A percentile compares a stretch with the other conserved stretches of the same genome.
Evolutionary conservation across 2,888 invertebrate species (phyloP).

Genomic region (Polydrusus cervinus): DNA sequence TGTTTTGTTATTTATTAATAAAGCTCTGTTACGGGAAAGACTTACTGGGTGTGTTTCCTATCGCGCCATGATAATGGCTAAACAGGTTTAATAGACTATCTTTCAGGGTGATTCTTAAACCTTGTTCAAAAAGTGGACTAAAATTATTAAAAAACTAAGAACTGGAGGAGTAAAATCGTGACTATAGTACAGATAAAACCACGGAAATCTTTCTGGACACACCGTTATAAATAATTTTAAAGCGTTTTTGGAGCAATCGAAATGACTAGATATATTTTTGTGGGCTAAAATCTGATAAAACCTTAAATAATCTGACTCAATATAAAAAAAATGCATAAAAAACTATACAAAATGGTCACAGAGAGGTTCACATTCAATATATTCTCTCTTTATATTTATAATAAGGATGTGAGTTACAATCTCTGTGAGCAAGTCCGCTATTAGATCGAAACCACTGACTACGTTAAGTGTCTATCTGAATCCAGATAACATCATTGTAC

Average conservation of each 20-base stretch:
- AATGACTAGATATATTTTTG: slow-evolving; percentile 46
- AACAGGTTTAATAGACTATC: too few relatives aligned
- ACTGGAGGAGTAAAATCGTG: not conserved
- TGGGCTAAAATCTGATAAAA: slow-evolving; percentile 29
- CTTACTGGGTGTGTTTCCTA: too few relatives aligned
- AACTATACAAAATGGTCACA: slow-evolving; percentile 64
- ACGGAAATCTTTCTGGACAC: not conserved
- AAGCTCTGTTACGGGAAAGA: too few relatives aligned
- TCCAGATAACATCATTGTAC: slow-evolving; percentile 28
- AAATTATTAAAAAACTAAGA: too few relatives aligned
- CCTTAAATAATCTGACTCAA: slow-evolving; percentile 37
- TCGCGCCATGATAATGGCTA: too few relatives aligned
- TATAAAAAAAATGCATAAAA: slow-evolving; percentile 61
- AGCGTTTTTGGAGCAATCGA: not conserved
- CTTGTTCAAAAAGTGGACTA: too few relatives aligned
- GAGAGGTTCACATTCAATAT: slow-evolving; percentile 62
- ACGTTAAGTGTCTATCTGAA: slow-evolving; percentile 31
- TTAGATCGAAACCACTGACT: slow-evolving; percentile 52
- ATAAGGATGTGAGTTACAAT: slow-evolving; percentile 61
- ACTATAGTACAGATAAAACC: not conserved
- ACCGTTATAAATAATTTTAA: slow-evolving; percentile 1
- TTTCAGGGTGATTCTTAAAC: too few relatives aligned
- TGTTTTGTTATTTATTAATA: too few relatives aligned
- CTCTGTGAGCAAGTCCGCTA: slow-evolving; percentile 56
- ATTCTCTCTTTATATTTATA: slow-evolving; percentile 63